Evolutionary conservation across 1,140 invertebrate genomes (phyloP).

Genomic region (Drosophila sturtevanti): DNA sequence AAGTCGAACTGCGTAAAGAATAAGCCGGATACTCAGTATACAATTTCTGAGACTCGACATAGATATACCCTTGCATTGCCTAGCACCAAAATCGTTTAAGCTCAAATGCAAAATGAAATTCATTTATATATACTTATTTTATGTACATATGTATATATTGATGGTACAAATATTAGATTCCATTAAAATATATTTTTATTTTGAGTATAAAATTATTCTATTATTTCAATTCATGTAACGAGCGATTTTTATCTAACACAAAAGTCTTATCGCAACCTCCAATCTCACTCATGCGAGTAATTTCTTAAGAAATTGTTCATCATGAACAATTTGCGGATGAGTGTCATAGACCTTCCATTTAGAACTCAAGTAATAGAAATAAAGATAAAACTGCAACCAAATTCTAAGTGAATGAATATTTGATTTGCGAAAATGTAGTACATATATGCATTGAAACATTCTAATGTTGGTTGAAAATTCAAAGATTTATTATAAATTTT

Average conservation of each 20-base stretch:
- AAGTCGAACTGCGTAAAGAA: too few species aligned
- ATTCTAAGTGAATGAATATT: too few species aligned
- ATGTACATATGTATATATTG: neutral
- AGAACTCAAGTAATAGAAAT: neutral
- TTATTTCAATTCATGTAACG: neutral
- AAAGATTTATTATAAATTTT: too few species aligned
- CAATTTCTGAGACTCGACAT: too few species aligned
- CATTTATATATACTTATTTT: too few species aligned
- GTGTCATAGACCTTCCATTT: neutral
- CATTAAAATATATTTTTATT: neutral
- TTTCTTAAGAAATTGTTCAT: neutral
- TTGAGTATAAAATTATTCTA: neutral
- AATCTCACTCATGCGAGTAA: neutral
- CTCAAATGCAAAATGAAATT: too few species aligned
- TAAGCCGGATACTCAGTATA: too few species aligned
- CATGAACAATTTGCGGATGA: neutral
- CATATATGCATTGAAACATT: too few species aligned
- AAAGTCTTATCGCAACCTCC: neutral
- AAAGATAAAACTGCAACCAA: neutral
- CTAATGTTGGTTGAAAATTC: too few species aligned
- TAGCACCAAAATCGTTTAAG: too few species aligned
- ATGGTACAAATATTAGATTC: neutral
- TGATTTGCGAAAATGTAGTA: too few species aligned
- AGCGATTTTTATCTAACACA: neutral
- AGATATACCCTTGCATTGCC: too few species aligned